phyloP scores from a whole-genome alignment of 1,140 invertebrate genomes.

The Brachionus rotundiformis region DNA sequence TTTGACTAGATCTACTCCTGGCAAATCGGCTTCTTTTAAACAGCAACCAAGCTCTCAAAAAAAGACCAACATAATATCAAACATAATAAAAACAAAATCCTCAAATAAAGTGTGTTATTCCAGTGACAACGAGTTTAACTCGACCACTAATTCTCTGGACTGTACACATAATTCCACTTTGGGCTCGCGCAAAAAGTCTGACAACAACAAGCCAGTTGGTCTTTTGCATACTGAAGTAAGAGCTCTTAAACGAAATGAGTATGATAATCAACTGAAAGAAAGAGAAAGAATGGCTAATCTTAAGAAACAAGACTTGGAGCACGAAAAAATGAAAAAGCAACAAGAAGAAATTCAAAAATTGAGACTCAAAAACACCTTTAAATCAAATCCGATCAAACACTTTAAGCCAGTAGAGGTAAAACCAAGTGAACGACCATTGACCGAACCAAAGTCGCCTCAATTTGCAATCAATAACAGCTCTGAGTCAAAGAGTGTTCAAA shows the following conservation, averaged over 20 bases:
- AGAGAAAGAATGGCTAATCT: constrained; percentile 63
- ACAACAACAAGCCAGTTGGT: not conserved
- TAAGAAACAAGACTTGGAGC: constrained; percentile 55
- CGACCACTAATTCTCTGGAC: not conserved
- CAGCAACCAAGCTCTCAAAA: not conserved
- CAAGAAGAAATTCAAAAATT: constrained; percentile 62
- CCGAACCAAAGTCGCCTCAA: constrained; percentile 60
- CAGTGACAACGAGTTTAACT: constrained; percentile 22
- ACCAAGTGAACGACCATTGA: constrained; percentile 61
- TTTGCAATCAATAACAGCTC: constrained; percentile 8
- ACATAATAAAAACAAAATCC: not conserved
- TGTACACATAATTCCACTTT: not conserved
- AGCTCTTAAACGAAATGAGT: constrained; percentile 63
- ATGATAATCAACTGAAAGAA: constrained; percentile 61
- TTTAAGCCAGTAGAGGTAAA: constrained; percentile 61
- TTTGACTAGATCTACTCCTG: constrained; percentile 14
- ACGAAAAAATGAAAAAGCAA: constrained; percentile 55
- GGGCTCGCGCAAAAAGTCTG: constrained; percentile 23
- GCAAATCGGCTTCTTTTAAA: constrained; percentile 36
- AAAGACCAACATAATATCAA: constrained; percentile 27
- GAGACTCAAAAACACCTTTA: constrained; percentile 62
- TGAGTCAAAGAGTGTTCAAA: not conserved
- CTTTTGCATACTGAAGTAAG: constrained; percentile 65
- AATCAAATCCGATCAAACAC: constrained; percentile 62
- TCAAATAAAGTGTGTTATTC: constrained; percentile 8